phyloP scores from a whole-genome alignment of 2,888 invertebrate species.

The Adelognathus sp. region DNA sequence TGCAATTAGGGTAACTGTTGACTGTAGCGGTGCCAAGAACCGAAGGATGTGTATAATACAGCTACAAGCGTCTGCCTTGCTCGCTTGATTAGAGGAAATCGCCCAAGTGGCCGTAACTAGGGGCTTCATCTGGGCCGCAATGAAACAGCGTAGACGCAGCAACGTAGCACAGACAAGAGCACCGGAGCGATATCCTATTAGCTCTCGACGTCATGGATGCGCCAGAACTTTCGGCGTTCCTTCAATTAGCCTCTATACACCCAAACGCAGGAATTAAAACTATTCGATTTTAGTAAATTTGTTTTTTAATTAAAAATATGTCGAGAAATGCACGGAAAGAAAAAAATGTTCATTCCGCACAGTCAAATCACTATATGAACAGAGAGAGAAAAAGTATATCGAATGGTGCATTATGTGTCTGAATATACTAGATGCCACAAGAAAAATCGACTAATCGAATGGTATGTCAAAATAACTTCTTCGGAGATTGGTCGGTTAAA shows the following conservation, averaged over 20 bases:
- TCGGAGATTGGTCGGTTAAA: no score
- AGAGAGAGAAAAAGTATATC: not conserved
- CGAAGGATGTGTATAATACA: slow-evolving; percentile 8
- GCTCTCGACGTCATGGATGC: not conserved
- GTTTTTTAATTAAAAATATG: not conserved
- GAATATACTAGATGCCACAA: no score
- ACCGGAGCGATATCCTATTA: not conserved
- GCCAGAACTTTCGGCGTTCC: not conserved
- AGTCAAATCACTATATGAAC: not conserved
- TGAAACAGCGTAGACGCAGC: slow-evolving; percentile 21
- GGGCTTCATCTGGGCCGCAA: slow-evolving; percentile 20
- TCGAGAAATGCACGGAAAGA: not conserved
- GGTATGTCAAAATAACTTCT: no score
- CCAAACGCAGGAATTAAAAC: not conserved
- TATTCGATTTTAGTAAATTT: not conserved
- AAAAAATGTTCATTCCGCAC: no score
- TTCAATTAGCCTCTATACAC: not conserved
- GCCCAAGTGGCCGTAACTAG: slow-evolving; percentile 45
- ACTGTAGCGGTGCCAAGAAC: slow-evolving; percentile 3
- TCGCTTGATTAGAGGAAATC: slow-evolving; percentile 45
- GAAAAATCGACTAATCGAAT: no score
- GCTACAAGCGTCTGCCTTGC: slow-evolving; percentile 38
- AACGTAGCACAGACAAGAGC: not conserved
- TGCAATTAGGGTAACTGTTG: slow-evolving; percentile 50
- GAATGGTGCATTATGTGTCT: no score